Percentiles rank a stretch among this genome's conserved stretches.
phyloP scores from a whole-genome alignment of 2,113 vertebrate species.

The Ammodytes dubius region DNA sequence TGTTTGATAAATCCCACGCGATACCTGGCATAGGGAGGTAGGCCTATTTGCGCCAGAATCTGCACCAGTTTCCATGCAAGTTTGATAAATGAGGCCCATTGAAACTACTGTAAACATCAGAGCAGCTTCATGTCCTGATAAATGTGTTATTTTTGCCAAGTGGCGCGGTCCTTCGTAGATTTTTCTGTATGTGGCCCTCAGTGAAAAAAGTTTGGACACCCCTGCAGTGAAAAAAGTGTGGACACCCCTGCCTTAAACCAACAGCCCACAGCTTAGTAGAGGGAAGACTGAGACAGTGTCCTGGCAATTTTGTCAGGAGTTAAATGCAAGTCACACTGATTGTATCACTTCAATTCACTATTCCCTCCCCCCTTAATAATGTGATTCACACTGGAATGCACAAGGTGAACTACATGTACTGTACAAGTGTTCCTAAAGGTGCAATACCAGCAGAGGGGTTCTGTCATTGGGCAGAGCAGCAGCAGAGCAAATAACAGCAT shows the following conservation, averaged over 20 bases:
- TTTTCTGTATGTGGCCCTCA: too few species aligned
- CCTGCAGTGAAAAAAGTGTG: too few species aligned
- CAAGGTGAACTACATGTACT: neutral
- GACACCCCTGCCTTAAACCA: slow-evolving; percentile 75
- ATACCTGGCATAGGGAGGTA: too few species aligned
- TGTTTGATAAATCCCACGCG: too few species aligned
- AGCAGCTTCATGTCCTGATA: too few species aligned
- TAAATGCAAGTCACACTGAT: neutral
- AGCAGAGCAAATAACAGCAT: neutral
- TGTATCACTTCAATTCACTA: neutral
- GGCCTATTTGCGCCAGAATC: too few species aligned
- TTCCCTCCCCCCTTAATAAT: neutral
- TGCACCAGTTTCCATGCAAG: too few species aligned
- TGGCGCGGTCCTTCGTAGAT: too few species aligned
- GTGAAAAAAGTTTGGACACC: too few species aligned
- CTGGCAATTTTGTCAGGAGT: neutral
- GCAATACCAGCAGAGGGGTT: neutral
- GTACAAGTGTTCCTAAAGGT: neutral
- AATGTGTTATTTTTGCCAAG: too few species aligned
- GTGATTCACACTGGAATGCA: neutral
- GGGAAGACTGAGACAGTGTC: slow-evolving; percentile 59
- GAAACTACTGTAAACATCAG: too few species aligned
- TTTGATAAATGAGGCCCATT: too few species aligned
- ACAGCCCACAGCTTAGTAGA: slow-evolving; percentile 83
- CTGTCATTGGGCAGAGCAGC: neutral